phyloP scores from a whole-genome alignment of 2,113 vertebrate genomes.

The Calidris pygmaea region DNA sequence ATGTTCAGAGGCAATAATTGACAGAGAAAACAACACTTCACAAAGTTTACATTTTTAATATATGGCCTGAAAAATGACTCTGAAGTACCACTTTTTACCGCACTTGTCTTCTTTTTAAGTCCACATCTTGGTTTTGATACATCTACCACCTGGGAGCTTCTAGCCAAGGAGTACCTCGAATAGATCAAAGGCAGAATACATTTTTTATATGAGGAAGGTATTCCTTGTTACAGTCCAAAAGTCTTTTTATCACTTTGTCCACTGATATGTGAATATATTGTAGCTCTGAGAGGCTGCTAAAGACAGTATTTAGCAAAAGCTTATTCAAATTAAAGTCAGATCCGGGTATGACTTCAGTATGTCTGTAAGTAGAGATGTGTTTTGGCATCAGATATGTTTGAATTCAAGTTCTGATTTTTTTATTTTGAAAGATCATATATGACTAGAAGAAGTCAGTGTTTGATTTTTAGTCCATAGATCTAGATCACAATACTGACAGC shows the following conservation, averaged over 20 bases:
- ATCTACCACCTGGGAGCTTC: background rate
- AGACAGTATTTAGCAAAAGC: background rate
- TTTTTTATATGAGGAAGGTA: background rate
- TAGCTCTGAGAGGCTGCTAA: background rate
- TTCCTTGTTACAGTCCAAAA: background rate
- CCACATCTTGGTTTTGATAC: background rate
- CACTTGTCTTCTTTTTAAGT: background rate
- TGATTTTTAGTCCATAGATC: background rate
- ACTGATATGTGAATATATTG: background rate
- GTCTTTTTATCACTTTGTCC: background rate
- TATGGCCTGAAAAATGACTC: background rate
- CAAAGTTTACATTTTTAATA: background rate
- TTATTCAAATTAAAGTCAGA: background rate
- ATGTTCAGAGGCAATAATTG: background rate
- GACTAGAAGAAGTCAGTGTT: background rate
- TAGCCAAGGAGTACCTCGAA: background rate
- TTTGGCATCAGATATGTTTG: background rate
- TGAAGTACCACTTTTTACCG: background rate
- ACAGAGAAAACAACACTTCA: background rate
- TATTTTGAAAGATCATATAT: background rate
- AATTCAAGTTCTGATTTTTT: background rate
- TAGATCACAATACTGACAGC: background rate
- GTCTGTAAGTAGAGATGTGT: background rate
- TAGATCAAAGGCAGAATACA: background rate
- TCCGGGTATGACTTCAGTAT: background rate